Evolutionary conservation across 2,888 invertebrate species (phyloP), one percentile per base, ranked within the genome.

Genomic region (Mactromeris polynyma): DNA sequence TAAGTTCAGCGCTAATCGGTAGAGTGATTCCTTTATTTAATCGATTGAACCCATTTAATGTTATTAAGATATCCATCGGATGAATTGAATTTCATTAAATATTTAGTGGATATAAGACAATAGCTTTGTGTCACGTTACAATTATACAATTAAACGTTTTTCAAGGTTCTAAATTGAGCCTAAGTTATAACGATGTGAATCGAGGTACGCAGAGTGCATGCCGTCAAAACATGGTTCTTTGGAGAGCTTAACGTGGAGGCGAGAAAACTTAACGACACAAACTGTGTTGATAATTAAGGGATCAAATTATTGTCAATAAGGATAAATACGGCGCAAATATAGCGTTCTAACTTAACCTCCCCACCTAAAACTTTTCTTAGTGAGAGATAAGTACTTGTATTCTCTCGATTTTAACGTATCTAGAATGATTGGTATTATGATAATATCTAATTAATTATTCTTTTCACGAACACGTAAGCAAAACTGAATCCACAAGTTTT

Each of bases 61-160:
- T 73, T 19, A 33, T 73, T 73, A 73, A 33, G 73, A 73, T 73
- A 73, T 73, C 31, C 14, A 73, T 73, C 73, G 31, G 17, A 73
- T 73, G 36, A 17, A 73, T 73, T 73, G 33, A 33, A 73, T 33
- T 14, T 33, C 36, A 73, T 73, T 33, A 73, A 73, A 73, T 73
- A 73, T 73, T 73, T 36, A 73, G 33, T 9, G 31, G 73, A 11
- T 36, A 26, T 33, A 73, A 73, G 26, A 73, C 73, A 73, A 73
- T 73, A 26, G 73, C 36, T 73, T 19, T 3, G 73, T 73, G 21
- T 73, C 73, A 73, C 73, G 73, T 73, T 73, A 73, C 73, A 73
- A 73, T n/a, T 33, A 33, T 36, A 33, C 2, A 36, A 36, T 73
- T 36, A 73, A 73, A 33, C 36, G 26, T 64, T 64, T 64, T 64